phyloP scores from a whole-genome alignment of 2,797 vertebrate genomes.

The Manis crassicaudata region DNA sequence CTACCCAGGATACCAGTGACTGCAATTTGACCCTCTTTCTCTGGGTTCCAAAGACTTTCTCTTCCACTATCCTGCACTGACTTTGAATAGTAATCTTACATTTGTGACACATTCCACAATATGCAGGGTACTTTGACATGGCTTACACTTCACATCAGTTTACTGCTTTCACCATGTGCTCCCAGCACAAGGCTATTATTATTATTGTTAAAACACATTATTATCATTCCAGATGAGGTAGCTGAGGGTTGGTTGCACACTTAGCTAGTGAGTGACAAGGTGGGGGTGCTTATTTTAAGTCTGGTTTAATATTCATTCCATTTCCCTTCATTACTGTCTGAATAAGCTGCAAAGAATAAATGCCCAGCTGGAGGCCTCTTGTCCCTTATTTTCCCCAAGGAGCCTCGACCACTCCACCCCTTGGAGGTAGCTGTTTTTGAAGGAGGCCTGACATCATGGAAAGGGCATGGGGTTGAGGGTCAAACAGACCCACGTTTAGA shows the following conservation, averaged over 20 bases:
- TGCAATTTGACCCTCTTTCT: conserved; percentile 39
- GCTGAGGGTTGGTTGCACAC: neutral
- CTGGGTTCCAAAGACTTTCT: neutral
- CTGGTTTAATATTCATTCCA: neutral
- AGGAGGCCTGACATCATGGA: neutral
- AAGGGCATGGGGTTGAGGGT: neutral
- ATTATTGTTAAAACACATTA: neutral
- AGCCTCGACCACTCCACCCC: neutral
- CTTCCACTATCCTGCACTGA: neutral
- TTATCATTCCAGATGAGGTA: neutral
- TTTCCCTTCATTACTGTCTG: conserved; percentile 37
- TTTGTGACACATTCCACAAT: neutral
- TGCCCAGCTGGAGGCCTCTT: neutral
- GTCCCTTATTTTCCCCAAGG: neutral
- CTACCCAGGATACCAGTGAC: neutral
- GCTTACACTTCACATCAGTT: neutral
- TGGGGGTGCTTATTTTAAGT: neutral
- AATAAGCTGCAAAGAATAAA: neutral
- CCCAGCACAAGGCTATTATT: neutral
- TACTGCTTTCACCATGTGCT: neutral
- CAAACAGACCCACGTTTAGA: neutral
- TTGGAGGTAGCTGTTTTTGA: conserved; percentile 44
- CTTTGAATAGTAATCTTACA: neutral
- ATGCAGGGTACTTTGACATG: neutral
- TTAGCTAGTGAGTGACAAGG: neutral